These are phyloP conservation scores for Dysdera silvatica DNA, from an alignment of 1,140 invertebrate species.

Conservation along the genomic window DNA sequence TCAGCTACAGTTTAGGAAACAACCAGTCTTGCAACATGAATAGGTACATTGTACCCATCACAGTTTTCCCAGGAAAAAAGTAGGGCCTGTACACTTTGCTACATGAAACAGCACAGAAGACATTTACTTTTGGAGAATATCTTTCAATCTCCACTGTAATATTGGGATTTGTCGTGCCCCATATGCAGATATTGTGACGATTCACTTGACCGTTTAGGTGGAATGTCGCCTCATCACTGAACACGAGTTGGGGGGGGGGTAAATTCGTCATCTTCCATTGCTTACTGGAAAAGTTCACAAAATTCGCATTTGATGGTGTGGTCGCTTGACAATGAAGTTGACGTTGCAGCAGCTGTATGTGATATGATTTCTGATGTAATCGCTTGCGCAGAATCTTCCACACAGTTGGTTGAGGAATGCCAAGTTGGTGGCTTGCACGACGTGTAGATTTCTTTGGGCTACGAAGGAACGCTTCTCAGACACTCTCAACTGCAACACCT, in stretches of 20 bases:
- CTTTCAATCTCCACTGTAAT: conserved; percentile 3
- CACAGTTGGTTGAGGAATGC: too few species aligned
- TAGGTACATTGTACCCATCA: conserved; percentile 18
- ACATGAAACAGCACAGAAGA: neutral
- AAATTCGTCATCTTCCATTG: too few species aligned
- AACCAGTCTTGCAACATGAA: conserved; percentile 9
- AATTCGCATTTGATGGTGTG: neutral
- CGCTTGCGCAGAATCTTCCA: too few species aligned
- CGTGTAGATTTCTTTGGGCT: too few species aligned
- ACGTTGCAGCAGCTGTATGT: neutral
- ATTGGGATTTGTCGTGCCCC: conserved; percentile 13
- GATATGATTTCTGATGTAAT: neutral
- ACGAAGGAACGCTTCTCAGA: too few species aligned
- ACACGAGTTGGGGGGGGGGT: too few species aligned
- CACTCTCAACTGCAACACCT: neutral
- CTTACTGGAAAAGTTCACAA: too few species aligned
- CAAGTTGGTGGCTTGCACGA: too few species aligned
- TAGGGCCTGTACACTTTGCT: conserved; percentile 6
- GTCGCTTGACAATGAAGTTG: neutral
- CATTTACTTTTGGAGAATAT: conserved; percentile 23
- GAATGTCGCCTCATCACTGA: conserved; percentile 17
- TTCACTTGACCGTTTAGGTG: conserved; percentile 16
- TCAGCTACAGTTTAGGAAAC: too few species aligned
- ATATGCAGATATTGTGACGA: conserved; percentile 20
- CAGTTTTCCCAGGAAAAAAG: conserved; percentile 7